Conservation (phyloP, 2,113 vertebrate genomes). For the Rhinolophus sinicus region DNA sequence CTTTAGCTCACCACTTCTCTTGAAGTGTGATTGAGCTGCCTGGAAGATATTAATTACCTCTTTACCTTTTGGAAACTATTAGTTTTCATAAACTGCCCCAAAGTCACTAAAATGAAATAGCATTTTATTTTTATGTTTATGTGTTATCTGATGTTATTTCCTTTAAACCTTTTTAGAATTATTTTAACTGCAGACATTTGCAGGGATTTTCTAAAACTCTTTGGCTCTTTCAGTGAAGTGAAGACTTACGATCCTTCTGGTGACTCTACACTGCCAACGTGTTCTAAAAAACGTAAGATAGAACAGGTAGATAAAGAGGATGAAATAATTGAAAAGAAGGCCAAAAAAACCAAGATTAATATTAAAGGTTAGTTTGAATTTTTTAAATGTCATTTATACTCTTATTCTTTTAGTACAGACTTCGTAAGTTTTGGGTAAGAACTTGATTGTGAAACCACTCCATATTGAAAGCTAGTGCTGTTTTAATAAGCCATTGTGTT, state of each 20-base stretch:
- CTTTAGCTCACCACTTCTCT: slow-evolving; percentile 9
- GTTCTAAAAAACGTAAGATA: slow-evolving; percentile 95
- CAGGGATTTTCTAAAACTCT: slow-evolving; percentile 49
- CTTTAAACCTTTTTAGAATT: slow-evolving; percentile 34
- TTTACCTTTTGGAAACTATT: slow-evolving; percentile 45
- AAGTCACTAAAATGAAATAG: slow-evolving; percentile 17
- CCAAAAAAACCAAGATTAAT: slow-evolving; percentile 90
- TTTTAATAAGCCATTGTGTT: background rate
- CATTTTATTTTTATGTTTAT: slow-evolving; percentile 24
- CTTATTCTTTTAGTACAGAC: background rate
- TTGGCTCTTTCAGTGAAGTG: slow-evolving; percentile 89
- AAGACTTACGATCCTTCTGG: slow-evolving; percentile 95
- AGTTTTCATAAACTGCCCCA: slow-evolving; percentile 1
- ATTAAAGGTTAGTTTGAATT: slow-evolving; percentile 83
- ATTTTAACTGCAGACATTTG: background rate
- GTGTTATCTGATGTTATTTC: slow-evolving; percentile 14
- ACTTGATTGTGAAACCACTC: background rate
- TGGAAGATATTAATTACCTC: slow-evolving; percentile 21
- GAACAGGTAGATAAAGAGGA: slow-evolving; percentile 89
- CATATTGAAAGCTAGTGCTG: background rate
- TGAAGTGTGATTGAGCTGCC: background rate
- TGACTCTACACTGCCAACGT: slow-evolving; percentile 93
- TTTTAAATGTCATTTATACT: slow-evolving; percentile 33
- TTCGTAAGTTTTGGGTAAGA: background rate
- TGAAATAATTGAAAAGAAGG: slow-evolving; percentile 89